Conservation (phyloP, 2,888 invertebrate species). For the Masnerella sp. region DNA sequence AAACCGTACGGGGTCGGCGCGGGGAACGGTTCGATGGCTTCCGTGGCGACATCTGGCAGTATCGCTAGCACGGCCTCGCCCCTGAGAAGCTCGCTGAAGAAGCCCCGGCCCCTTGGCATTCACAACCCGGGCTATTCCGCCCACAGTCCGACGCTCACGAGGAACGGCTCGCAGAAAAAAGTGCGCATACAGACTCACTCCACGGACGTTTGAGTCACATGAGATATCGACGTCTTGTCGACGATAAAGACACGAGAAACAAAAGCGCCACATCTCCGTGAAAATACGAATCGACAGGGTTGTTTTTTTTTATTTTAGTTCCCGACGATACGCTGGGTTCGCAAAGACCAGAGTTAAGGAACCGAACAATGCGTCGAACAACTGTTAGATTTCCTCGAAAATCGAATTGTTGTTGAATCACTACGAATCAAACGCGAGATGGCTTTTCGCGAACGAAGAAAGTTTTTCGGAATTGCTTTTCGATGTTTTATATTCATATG, state of each 20-base stretch:
- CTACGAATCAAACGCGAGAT: background rate
- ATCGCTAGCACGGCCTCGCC: slow-evolving; percentile 81
- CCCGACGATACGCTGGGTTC: background rate
- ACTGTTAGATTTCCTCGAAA: slow-evolving; percentile 8
- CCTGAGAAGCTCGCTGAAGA: slow-evolving; percentile 89
- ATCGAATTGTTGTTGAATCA: background rate
- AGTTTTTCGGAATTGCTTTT: slow-evolving; percentile 5
- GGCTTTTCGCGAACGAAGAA: slow-evolving; percentile 8
- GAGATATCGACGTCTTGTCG: slow-evolving; percentile 11
- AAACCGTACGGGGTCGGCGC: slow-evolving; percentile 85
- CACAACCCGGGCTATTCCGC: slow-evolving; percentile 92
- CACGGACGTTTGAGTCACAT: slow-evolving; percentile 85
- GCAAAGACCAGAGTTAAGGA: background rate
- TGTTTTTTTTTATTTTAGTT: slow-evolving; percentile 7
- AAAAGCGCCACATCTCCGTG: slow-evolving; percentile 10
- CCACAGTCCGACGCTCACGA: slow-evolving; percentile 88
- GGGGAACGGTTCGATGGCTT: slow-evolving; percentile 79
- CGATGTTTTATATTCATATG: slow-evolving; percentile 3
- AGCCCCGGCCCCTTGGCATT: slow-evolving; percentile 88
- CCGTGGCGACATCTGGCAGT: slow-evolving; percentile 76
- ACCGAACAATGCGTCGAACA: slow-evolving; percentile 16
- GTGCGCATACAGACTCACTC: slow-evolving; percentile 95
- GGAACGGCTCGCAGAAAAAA: slow-evolving; percentile 93
- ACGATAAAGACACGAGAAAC: slow-evolving; percentile 3
- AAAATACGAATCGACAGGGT: slow-evolving; percentile 21